These are phyloP conservation scores for Palythoa heliodiscus DNA, from an alignment of 92 coral and sea anemone genomes.

Conservation along the genomic window DNA sequence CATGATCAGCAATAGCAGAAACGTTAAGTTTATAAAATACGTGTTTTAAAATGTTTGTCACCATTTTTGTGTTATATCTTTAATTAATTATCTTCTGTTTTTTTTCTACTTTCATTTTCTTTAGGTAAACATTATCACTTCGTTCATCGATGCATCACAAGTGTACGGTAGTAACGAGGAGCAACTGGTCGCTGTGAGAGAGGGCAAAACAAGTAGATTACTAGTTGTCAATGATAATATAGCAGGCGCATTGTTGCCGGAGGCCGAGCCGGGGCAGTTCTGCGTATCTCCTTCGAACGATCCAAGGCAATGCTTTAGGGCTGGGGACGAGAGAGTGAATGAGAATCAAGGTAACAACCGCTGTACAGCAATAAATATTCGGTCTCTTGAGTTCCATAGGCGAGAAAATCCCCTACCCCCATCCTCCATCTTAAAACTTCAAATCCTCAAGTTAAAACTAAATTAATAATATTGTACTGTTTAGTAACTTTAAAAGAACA, in stretches of 20 bases:
- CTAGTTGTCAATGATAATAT: not conserved
- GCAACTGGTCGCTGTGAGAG: slow-evolving; percentile 29
- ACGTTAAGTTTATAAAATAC: too few relatives aligned
- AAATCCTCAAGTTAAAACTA: too few relatives aligned
- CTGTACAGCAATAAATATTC: not conserved
- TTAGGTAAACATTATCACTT: slow-evolving; percentile 53
- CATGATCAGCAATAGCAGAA: too few relatives aligned
- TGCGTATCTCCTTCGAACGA: not conserved
- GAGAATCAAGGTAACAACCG: slow-evolving; percentile 51
- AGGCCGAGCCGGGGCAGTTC: slow-evolving; percentile 14
- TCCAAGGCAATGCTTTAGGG: slow-evolving; percentile 48
- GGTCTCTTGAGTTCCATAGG: not conserved
- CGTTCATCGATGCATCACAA: slow-evolving; percentile 65
- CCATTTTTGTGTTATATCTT: too few relatives aligned
- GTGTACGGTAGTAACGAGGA: slow-evolving; percentile 59
- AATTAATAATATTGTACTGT: too few relatives aligned
- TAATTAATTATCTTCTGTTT: too few relatives aligned
- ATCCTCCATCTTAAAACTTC: too few relatives aligned
- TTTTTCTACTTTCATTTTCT: not conserved
- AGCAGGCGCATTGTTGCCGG: slow-evolving; percentile 2
- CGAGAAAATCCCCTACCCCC: too few relatives aligned
- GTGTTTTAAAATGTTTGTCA: too few relatives aligned
- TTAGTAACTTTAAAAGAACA: too few relatives aligned
- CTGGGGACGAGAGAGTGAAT: slow-evolving; percentile 71
- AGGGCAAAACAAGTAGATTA: slow-evolving; percentile 13